These are phyloP conservation scores for Morelia viridis DNA, from an alignment of 2,797 vertebrate species.

Conservation along the genomic window DNA sequence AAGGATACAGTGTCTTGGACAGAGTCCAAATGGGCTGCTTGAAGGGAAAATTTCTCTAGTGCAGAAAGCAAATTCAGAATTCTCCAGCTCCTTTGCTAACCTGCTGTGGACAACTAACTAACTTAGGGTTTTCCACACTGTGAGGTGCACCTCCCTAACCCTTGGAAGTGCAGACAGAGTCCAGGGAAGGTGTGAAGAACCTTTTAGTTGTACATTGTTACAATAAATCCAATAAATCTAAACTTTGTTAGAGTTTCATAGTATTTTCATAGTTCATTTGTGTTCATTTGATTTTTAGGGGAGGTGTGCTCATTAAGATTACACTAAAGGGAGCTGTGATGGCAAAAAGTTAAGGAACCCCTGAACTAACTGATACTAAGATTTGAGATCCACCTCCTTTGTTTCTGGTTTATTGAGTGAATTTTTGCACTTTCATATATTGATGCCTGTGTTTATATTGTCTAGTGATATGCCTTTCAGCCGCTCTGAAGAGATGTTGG, in stretches of 20 bases:
- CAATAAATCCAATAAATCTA: background rate
- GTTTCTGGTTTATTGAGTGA: background rate
- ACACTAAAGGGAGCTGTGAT: background rate
- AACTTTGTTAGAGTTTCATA: background rate
- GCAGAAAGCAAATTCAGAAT: background rate
- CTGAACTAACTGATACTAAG: background rate
- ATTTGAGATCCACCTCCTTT: background rate
- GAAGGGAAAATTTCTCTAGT: background rate
- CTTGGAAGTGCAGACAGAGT: background rate
- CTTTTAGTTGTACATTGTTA: background rate
- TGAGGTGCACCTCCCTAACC: background rate
- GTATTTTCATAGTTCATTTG: background rate
- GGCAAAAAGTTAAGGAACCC: background rate
- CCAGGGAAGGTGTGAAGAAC: background rate
- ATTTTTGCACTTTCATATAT: background rate
- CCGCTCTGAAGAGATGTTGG: constrained; percentile 65
- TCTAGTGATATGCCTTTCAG: constrained; percentile 70
- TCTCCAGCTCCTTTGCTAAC: background rate
- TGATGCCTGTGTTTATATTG: background rate
- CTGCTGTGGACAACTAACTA: background rate
- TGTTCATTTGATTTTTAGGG: background rate
- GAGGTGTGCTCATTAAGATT: background rate
- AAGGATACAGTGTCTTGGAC: background rate
- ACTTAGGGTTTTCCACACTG: background rate
- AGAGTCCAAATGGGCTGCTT: background rate